Evolutionary conservation across 2,797 vertebrate genomes (phyloP), one percentile per base, ranked within the genome.

Genomic region (Dallia pectoralis): DNA sequence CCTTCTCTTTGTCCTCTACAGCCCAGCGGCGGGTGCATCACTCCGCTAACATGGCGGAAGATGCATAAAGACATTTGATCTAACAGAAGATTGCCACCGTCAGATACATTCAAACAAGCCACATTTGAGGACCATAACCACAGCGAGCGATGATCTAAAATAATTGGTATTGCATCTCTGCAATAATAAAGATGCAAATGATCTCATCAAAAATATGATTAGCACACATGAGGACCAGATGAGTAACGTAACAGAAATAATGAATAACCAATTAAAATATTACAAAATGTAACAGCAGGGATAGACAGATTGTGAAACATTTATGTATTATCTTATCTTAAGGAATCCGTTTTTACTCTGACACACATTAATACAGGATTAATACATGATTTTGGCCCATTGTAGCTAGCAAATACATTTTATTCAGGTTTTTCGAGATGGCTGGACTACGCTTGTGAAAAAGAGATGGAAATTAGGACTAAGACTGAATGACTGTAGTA

Each of bases 1-100:
- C 36, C 29, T 63, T 25, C 47, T 56, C 33, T 80, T 64, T 74
- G 68, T 79, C 76, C 69, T 74, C 36, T 64, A n/a, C 29, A 29
- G 53, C 67, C 77, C 68, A 51, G 70, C 40, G 71, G 67, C 51
- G 16, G 53, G 49, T 47, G 12, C 36, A 51, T 71, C 30, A 19
- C 32, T 32, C 32, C 68, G 53, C 33, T 44, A 70, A 69, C 29
- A 22, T 33, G 47, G 64, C 67, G 25, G 44, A 64, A 71, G 32
- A 22, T 53, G 29, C 22, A 53, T 61, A 69, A 66, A 73, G 69
- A 66, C n/a, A 44, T 47, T 15, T 22, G 53, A 36, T 14, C 56
- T 62, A 32, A 70, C 30, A 40, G 32, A 56, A 33, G 51, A 59
- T 53, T 25, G 65, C 29, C 48, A 18, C 44, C 2, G 27, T 25